Percentiles rank a stretch among this genome's conserved stretches.
Evolutionary conservation across 2,113 vertebrate species (phyloP).

Genomic region (Chionodraco myersi): DNA sequence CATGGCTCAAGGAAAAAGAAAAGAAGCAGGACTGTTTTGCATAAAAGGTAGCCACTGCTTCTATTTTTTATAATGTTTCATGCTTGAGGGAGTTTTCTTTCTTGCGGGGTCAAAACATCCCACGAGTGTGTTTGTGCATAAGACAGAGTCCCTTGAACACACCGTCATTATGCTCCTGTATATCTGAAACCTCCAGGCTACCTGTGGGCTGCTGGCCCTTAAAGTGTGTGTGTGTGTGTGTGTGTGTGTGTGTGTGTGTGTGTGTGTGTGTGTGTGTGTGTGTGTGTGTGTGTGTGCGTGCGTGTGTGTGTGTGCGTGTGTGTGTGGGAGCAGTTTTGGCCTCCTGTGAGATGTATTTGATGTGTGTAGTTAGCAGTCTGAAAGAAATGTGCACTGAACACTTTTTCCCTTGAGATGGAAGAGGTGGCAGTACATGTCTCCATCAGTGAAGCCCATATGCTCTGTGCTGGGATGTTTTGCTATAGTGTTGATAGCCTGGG

Average conservation of each 20-base stretch:
- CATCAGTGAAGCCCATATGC: background rate
- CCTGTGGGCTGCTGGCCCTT: slow-evolving; percentile 30
- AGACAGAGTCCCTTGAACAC: slow-evolving; percentile 22
- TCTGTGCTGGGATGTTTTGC: background rate
- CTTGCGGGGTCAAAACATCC: slow-evolving; percentile 49
- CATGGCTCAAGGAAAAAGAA: slow-evolving; percentile 49
- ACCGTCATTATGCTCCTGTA: slow-evolving; percentile 20
- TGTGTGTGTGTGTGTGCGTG: slow-evolving; percentile 12
- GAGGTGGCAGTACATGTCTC: slow-evolving; percentile 31
- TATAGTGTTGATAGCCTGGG: slow-evolving; percentile 8
- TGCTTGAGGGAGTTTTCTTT: slow-evolving; percentile 48
- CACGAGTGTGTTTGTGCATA: slow-evolving; percentile 29
- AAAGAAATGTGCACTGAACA: slow-evolving; percentile 46
- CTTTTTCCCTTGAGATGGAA: slow-evolving; percentile 30
- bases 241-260: slow-evolving; percentile 21
- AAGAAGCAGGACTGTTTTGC: slow-evolving; percentile 53
- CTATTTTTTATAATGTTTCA: slow-evolving; percentile 32
- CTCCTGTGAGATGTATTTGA: slow-evolving; percentile 32
- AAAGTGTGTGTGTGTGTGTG: background rate
- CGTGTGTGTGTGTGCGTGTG: slow-evolving; percentile 20
- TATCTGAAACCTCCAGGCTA: slow-evolving; percentile 43
- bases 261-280: slow-evolving; percentile 18
- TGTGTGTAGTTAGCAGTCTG: slow-evolving; percentile 39
- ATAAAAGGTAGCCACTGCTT: slow-evolving; percentile 59
- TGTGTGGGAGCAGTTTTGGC: slow-evolving; percentile 22